Evolutionary conservation across 2,888 invertebrate species (phyloP).

Genomic region (Parnassius smintheus): DNA sequence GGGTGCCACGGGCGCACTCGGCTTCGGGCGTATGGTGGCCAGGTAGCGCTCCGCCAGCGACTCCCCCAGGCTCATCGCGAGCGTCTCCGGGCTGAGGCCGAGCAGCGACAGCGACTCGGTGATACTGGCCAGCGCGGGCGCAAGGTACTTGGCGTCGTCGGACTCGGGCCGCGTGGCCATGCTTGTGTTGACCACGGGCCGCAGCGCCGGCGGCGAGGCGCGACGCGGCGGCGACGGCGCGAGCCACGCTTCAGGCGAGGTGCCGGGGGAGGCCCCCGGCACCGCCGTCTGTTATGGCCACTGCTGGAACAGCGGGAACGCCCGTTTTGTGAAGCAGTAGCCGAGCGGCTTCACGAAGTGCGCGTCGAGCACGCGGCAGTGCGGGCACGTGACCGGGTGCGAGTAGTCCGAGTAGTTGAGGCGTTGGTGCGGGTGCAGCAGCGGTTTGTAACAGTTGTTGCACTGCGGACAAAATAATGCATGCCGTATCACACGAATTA

Average conservation of each 20-base stretch:
- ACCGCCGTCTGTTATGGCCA: conserved; percentile 94
- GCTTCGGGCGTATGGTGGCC: conserved; percentile 65
- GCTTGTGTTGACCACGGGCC: conserved; percentile 77
- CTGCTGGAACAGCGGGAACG: conserved; percentile 85
- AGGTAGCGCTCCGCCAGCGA: conserved; percentile 71
- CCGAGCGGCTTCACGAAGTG: conserved; percentile 96
- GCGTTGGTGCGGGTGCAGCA: conserved; percentile 92
- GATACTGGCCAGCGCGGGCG: conserved; percentile 63
- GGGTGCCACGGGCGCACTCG: conserved; percentile 34
- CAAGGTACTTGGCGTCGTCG: conserved; percentile 53
- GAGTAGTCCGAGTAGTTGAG: conserved; percentile 97
- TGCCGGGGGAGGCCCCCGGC: conserved; percentile 82
- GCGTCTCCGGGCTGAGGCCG: conserved; percentile 66
- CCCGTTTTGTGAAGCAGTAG: conserved; percentile 90
- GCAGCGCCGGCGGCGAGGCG: conserved; percentile 67
- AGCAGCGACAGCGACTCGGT: conserved; percentile 71
- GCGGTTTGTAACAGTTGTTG: conserved; percentile 94
- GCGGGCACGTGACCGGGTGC: conserved; percentile 94
- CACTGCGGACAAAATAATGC: conserved; percentile 83
- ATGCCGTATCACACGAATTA: neutral
- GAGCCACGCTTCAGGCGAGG: conserved; percentile 68
- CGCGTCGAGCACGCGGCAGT: conserved; percentile 93
- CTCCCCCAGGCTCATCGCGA: conserved; percentile 72
- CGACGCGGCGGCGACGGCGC: conserved; percentile 68
- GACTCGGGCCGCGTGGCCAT: conserved; percentile 65